Percentiles rank a stretch among this genome's conserved stretches.
These are phyloP conservation scores for Macroramphosus scolopax DNA, from an alignment of 2,797 vertebrate species.

Conservation along the genomic window DNA sequence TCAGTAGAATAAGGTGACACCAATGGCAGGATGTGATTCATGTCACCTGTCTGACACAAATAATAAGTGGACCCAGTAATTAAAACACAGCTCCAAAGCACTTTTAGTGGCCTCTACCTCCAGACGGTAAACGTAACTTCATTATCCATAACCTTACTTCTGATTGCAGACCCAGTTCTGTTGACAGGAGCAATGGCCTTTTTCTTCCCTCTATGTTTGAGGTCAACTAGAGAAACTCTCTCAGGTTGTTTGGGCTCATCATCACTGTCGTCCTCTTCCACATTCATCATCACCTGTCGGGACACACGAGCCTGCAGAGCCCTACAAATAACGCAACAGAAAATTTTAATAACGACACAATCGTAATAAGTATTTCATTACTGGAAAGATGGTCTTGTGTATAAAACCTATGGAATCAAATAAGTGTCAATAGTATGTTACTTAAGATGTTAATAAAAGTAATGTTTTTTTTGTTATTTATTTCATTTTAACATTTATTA, in stretches of 20 bases:
- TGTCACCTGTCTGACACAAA: too few species aligned
- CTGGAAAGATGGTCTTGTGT: too few species aligned
- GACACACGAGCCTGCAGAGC: conserved; percentile 91
- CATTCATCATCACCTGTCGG: conserved; percentile 82
- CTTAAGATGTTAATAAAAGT: too few species aligned
- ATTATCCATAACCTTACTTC: conserved; percentile 68
- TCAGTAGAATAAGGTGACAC: too few species aligned
- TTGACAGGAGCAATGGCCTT: conserved; percentile 82
- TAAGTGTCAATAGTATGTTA: too few species aligned
- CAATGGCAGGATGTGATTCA: not conserved
- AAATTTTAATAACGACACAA: not conserved
- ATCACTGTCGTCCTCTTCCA: conserved; percentile 70
- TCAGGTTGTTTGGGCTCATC: conserved; percentile 71
- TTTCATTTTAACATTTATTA: too few species aligned
- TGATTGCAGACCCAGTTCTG: conserved; percentile 79
- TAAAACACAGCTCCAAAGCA: not conserved
- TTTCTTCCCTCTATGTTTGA: conserved; percentile 90
- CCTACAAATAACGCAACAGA: conserved; percentile 60
- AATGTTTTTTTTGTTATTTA: too few species aligned
- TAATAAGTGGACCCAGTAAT: not conserved
- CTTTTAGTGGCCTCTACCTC: not conserved
- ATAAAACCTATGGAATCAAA: too few species aligned
- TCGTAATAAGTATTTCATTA: not conserved
- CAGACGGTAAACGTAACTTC: not conserved
- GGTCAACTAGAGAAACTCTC: conserved; percentile 82